A percentile compares a stretch with the other conserved stretches of the same genome.
Conservation (phyloP, 2,113 vertebrate species). For the Glaucomys volans region DNA sequence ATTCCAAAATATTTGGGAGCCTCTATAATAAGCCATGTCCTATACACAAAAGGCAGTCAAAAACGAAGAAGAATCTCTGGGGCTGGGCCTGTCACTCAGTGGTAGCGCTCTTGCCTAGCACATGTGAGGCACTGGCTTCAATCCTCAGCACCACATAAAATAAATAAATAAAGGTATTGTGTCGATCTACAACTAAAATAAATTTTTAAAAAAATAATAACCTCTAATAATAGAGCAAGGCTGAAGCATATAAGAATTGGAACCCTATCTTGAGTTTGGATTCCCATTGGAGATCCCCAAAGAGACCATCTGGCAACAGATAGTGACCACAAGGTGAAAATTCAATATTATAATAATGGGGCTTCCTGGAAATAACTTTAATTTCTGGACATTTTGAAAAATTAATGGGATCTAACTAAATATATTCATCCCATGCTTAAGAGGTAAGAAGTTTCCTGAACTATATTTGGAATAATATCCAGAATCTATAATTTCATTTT, state of each 20-base stretch:
- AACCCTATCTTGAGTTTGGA: not conserved
- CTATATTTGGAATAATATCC: not conserved
- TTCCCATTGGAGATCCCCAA: not conserved
- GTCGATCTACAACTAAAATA: too few relatives aligned
- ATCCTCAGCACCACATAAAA: too few relatives aligned
- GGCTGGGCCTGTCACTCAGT: too few relatives aligned
- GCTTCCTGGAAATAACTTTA: not conserved
- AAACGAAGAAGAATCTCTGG: too few relatives aligned
- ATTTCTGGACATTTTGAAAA: constrained; percentile 58
- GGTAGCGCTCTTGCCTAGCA: too few relatives aligned
- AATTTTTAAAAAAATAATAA: too few relatives aligned
- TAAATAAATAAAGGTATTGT: too few relatives aligned
- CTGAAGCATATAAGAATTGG: not conserved
- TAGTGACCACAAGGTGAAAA: not conserved
- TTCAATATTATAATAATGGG: not conserved
- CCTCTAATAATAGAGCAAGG: not conserved
- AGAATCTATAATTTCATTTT: not conserved
- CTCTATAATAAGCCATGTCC: not conserved
- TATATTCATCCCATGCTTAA: not conserved
- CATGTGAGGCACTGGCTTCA: too few relatives aligned
- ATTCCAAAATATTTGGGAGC: not conserved
- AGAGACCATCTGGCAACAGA: not conserved
- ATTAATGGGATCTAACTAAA: not conserved
- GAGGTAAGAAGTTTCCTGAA: not conserved
- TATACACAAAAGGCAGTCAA: not conserved